A percentile compares a stretch with the other conserved stretches of the same genome.
Evolutionary conservation across 1,140 invertebrate genomes (phyloP).

Genomic region (Lerema accius): DNA sequence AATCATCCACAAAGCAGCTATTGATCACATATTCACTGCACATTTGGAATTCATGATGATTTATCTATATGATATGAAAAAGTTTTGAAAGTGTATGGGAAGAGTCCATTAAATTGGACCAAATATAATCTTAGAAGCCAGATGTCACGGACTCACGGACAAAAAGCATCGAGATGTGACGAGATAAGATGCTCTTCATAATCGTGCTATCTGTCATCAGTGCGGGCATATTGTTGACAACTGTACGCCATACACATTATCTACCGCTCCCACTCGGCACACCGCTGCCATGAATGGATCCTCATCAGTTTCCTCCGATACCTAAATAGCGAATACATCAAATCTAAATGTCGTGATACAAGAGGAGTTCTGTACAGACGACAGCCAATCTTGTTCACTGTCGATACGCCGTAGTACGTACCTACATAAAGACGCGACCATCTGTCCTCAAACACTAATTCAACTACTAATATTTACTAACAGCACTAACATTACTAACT

Average conservation of each 20-base stretch:
- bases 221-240: conserved; percentile 28
- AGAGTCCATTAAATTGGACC: background rate
- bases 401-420: too few relatives aligned
- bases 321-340: too few relatives aligned
- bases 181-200: conserved; percentile 20
- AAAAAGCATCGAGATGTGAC: conserved; percentile 18
- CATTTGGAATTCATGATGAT: background rate
- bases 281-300: background rate
- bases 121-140: conserved; percentile 6
- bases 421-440: too few relatives aligned
- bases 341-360: too few relatives aligned
- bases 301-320: background rate
- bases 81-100: background rate
- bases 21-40: too few relatives aligned
- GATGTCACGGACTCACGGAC: conserved; percentile 9
- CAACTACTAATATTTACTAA: too few relatives aligned
- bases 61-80: background rate
- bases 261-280: too few relatives aligned
- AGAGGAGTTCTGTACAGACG: too few relatives aligned
- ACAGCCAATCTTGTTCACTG: too few relatives aligned
- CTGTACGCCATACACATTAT: background rate
- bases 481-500: too few relatives aligned
- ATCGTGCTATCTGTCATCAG: conserved; percentile 19
- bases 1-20: too few relatives aligned
- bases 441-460: too few relatives aligned